A percentile compares a stretch with the other conserved stretches of the same genome.
These are phyloP conservation scores for Esperia sulphurella DNA, from an alignment of 2,888 invertebrate genomes.

Conservation along the genomic window DNA sequence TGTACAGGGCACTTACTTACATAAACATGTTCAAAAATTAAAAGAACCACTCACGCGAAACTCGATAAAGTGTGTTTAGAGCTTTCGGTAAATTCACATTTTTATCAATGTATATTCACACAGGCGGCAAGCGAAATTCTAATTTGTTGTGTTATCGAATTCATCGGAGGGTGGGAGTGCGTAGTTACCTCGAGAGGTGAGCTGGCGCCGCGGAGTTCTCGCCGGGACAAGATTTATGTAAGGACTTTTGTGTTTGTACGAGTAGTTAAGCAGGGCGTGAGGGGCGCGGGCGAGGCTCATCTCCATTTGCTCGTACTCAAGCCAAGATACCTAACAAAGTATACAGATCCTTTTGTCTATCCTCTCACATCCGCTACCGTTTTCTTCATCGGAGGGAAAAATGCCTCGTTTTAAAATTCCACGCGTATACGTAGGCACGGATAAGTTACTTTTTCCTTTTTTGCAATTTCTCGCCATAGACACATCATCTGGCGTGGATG, in stretches of 20 bases:
- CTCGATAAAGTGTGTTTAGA: constrained; percentile 48
- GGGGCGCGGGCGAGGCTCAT: constrained; percentile 55
- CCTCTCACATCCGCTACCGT: constrained; percentile 64
- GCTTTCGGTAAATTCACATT: constrained; percentile 46
- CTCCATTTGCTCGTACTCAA: constrained; percentile 67
- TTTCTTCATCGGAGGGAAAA: constrained; percentile 67
- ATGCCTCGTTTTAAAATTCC: constrained; percentile 65
- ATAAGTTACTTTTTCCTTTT: constrained; percentile 50
- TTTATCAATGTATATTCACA: constrained; percentile 46
- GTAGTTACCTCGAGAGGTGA: constrained; percentile 60
- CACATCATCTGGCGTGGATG: constrained; percentile 76
- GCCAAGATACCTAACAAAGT: constrained; percentile 66
- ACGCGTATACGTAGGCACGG: constrained; percentile 48
- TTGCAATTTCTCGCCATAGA: constrained; percentile 76
- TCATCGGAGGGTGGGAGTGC: constrained; percentile 47
- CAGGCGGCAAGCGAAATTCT: constrained; percentile 43
- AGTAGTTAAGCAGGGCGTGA: constrained; percentile 65
- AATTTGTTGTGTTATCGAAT: constrained; percentile 69
- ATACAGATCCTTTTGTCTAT: constrained; percentile 68
- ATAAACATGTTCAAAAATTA: constrained; percentile 48
- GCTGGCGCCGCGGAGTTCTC: constrained; percentile 57
- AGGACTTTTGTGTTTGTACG: constrained; percentile 77
- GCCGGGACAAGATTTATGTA: constrained; percentile 75
- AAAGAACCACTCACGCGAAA: constrained; percentile 46
- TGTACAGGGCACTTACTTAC: constrained; percentile 16